Percentiles rank a stretch among this genome's conserved stretches.
These are phyloP conservation scores for Urocynchramus pylzowi DNA, from an alignment of 2,113 vertebrate genomes.

Conservation along the genomic window DNA sequence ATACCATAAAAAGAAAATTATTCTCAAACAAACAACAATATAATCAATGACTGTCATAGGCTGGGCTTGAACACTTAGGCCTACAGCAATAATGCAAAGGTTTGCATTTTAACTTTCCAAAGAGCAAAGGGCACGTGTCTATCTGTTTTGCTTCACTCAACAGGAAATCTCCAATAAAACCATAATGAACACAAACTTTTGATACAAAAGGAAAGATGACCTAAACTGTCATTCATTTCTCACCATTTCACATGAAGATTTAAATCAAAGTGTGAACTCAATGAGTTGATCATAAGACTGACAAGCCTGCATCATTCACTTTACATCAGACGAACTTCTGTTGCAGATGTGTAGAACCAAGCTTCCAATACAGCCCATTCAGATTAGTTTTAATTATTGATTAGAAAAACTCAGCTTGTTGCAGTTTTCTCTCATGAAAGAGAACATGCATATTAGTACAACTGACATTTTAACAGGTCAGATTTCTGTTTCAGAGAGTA, in stretches of 20 bases:
- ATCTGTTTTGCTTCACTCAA: background rate
- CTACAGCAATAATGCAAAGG: background rate
- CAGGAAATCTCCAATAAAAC: background rate
- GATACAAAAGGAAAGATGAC: background rate
- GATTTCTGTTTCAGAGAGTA: background rate
- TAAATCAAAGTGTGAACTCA: background rate
- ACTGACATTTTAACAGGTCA: background rate
- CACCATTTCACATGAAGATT: background rate
- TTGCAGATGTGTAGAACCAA: background rate
- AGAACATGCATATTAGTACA: background rate
- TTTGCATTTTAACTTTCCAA: background rate
- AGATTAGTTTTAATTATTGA: constrained; percentile 7
- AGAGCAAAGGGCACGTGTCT: background rate
- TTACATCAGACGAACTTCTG: background rate
- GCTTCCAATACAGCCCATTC: background rate
- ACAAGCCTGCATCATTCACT: background rate
- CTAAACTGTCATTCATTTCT: background rate
- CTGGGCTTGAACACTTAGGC: background rate
- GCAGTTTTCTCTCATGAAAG: background rate
- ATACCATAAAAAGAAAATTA: background rate
- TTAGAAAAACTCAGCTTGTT: constrained; percentile 3
- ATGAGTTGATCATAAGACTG: background rate
- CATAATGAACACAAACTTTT: background rate
- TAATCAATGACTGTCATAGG: background rate
- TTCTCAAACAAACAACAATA: background rate